phyloP scores from a whole-genome alignment of 2,113 vertebrate species.

The Grammomys dolichurus region DNA sequence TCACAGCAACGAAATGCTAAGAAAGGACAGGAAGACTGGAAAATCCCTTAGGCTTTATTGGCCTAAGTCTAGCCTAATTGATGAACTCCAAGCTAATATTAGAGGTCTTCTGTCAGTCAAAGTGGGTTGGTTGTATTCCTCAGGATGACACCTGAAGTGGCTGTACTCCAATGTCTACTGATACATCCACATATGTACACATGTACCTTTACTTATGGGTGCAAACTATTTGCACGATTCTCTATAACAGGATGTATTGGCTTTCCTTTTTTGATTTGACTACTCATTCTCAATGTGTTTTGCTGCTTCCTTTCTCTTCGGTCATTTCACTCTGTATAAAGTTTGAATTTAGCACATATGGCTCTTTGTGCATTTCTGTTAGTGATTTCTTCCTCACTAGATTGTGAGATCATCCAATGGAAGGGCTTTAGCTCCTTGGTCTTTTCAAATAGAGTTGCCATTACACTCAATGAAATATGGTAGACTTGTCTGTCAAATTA shows the following conservation, averaged over 20 bases:
- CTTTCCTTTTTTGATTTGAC: slow-evolving; percentile 13
- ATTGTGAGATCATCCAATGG: not conserved
- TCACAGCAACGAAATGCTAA: too few species aligned
- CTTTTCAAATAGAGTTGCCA: not conserved
- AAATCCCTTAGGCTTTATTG: not conserved
- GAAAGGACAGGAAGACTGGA: not conserved
- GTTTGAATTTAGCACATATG: not conserved
- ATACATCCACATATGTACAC: not conserved
- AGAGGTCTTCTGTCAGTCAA: not conserved
- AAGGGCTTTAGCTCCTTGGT: slow-evolving; percentile 9
- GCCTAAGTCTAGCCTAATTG: not conserved
- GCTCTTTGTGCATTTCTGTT: not conserved
- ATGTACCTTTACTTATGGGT: too few species aligned
- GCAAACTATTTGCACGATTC: not conserved
- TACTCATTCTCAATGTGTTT: slow-evolving; percentile 19
- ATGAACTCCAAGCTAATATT: not conserved
- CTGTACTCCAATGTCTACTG: not conserved
- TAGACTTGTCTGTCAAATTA: not conserved
- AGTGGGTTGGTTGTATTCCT: not conserved
- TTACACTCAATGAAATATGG: slow-evolving; percentile 1
- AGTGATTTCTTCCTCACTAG: not conserved
- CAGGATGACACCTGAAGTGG: not conserved
- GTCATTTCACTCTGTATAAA: not conserved
- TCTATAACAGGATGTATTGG: not conserved
- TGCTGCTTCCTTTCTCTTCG: not conserved